phyloP scores from a whole-genome alignment of 2,888 invertebrate species.

The Lordiphosa andalusiaca region DNA sequence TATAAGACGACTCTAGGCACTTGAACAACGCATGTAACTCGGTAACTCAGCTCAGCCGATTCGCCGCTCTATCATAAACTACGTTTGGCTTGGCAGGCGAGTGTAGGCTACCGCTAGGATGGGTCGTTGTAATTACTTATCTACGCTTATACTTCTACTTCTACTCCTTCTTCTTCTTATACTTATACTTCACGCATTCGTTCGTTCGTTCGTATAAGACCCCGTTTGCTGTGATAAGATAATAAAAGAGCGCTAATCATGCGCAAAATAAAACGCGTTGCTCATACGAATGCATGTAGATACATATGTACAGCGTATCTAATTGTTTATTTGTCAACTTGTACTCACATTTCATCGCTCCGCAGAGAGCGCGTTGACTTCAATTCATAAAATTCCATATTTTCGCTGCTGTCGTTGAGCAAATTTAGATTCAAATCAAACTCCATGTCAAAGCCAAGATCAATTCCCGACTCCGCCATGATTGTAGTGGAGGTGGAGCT shows the following conservation, averaged over 20 bases:
- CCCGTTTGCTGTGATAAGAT: constrained; percentile 48
- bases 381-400: constrained; percentile 82
- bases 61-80: no score
- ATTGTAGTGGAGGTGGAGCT: not conserved
- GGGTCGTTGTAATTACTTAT: no score
- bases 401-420: constrained; percentile 66
- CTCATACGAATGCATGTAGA: constrained; percentile 3
- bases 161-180: no score
- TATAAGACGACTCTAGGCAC: no score
- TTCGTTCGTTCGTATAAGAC: constrained; percentile 9
- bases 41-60: no score
- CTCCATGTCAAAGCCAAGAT: constrained; percentile 85
- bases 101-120: no score
- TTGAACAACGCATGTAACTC: no score
- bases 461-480: constrained; percentile 84
- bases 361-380: constrained; percentile 82
- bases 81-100: no score
- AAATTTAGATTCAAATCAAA: constrained; percentile 75
- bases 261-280: constrained; percentile 39
- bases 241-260: constrained; percentile 52
- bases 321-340: not conserved
- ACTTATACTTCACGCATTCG: not conserved
- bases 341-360: constrained; percentile 83
- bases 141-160: no score
- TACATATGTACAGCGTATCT: not conserved